Evolutionary conservation across 2,113 vertebrate genomes (phyloP).

Genomic region (Sakesphorus luctuosus): DNA sequence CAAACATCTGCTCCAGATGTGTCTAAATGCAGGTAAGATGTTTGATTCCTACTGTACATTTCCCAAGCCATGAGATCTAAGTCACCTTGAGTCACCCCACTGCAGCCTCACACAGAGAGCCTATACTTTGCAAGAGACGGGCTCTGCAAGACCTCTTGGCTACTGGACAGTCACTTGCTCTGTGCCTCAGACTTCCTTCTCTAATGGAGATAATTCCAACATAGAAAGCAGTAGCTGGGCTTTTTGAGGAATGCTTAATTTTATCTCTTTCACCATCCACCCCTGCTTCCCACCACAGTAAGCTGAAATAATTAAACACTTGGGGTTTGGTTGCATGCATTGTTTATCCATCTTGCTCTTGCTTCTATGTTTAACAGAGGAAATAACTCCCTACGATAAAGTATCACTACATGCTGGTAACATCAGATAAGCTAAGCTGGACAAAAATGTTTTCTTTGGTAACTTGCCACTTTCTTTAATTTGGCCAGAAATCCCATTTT

Average conservation of each 20-base stretch:
- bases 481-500: not conserved
- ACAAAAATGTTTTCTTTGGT: conserved; percentile 55
- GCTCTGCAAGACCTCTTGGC: not conserved
- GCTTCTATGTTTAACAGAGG: conserved; percentile 48
- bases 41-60: not conserved
- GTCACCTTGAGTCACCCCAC: not conserved
- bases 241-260: not conserved
- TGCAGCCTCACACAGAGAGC: accelerated
- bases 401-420: conserved; percentile 37
- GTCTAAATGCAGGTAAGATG: not conserved
- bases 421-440: conserved; percentile 57
- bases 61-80: not conserved
- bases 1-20: not conserved
- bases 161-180: not conserved
- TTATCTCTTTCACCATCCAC: not conserved
- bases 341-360: conserved; percentile 32
- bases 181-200: not conserved
- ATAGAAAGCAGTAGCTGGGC: not conserved
- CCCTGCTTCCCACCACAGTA: not conserved
- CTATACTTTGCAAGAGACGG: not conserved
- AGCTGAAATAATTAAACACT: conserved; percentile 19
- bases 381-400: conserved; percentile 39
- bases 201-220: not conserved
- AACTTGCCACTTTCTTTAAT: conserved; percentile 40
- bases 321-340: not conserved